Conservation (phyloP, 2,113 vertebrate genomes). For the Gavia stellata region DNA sequence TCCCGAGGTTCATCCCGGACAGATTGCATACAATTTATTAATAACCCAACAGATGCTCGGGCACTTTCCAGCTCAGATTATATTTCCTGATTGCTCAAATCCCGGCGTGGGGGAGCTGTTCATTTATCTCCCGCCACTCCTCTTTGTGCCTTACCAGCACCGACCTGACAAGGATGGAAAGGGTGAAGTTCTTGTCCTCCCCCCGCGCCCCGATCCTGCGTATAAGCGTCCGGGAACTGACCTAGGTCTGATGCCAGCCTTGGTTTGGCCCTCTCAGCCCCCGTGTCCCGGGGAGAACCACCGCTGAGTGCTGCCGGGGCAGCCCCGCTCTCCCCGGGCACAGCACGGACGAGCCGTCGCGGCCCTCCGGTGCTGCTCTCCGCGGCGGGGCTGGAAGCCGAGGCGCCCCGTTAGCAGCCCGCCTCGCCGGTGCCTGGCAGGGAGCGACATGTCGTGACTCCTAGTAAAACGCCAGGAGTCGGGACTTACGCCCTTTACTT, state of each 20-base stretch:
- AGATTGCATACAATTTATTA: conserved; percentile 69
- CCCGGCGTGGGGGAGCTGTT: neutral
- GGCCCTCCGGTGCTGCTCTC: neutral
- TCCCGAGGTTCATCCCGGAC: conserved; percentile 26
- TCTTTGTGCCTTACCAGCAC: neutral
- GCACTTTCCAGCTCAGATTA: conserved; percentile 49
- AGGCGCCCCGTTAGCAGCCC: neutral
- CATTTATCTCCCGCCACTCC: neutral
- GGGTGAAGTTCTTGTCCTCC: neutral
- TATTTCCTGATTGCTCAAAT: conserved; percentile 60
- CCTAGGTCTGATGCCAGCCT: neutral
- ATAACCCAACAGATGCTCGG: conserved; percentile 63
- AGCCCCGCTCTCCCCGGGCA: fast-evolving
- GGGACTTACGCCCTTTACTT: neutral
- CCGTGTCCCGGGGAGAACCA: fast-evolving
- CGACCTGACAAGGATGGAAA: neutral
- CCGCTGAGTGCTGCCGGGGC: neutral
- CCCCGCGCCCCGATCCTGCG: neutral
- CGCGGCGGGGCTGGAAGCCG: fast-evolving
- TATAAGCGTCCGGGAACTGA: neutral
- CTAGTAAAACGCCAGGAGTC: neutral
- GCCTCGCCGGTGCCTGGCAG: neutral
- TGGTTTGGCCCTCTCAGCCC: neutral
- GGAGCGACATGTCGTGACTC: neutral
- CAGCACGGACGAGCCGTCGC: neutral